Evolutionary conservation across 2,113 vertebrate genomes (phyloP).

Genomic region (Rhombomys opimus): DNA sequence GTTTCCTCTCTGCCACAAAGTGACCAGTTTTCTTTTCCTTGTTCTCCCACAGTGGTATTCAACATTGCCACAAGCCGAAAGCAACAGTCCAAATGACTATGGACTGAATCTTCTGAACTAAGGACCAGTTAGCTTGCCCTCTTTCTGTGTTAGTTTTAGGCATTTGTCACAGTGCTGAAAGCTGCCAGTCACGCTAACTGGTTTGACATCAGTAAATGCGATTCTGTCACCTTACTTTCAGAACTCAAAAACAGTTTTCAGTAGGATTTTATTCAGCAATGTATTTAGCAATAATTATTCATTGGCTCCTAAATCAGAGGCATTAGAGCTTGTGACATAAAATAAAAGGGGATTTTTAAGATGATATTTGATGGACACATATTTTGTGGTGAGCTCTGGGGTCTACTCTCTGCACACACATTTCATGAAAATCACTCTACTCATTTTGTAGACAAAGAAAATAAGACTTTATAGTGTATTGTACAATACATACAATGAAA

Average conservation of each 20-base stretch:
- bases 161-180: neutral
- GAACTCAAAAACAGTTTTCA: neutral
- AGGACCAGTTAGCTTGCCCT: no score
- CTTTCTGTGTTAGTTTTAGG: neutral
- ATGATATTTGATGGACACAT: neutral
- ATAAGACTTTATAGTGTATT: neutral
- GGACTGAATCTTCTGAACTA: neutral
- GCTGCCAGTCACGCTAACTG: neutral
- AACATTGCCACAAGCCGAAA: neutral
- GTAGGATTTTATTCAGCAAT: neutral
- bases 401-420: neutral
- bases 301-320: neutral
- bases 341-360: slow-evolving; percentile 33
- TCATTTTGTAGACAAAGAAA: neutral
- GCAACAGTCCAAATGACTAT: neutral
- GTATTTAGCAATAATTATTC: neutral
- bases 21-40: neutral
- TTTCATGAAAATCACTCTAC: neutral
- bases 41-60: neutral
- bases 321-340: neutral
- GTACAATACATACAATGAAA: neutral
- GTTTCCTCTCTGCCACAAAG: neutral
- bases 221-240: neutral
- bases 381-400: slow-evolving; percentile 2
- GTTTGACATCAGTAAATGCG: neutral